Evolutionary conservation across 2,113 vertebrate genomes (phyloP).

Genomic region (Alethe castanea): DNA sequence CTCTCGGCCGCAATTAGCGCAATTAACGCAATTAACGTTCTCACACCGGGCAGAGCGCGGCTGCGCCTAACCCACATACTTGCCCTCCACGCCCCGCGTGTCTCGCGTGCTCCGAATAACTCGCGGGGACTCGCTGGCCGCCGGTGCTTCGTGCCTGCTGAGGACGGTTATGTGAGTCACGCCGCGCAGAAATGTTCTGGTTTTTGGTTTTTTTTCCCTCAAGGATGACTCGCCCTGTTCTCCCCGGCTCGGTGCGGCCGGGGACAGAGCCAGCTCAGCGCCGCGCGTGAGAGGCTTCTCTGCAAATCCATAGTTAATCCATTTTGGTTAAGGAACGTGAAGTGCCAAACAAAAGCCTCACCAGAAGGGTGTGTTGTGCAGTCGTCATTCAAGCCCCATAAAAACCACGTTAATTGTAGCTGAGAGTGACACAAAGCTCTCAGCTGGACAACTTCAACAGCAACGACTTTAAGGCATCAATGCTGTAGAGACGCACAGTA

Average conservation of each 20-base stretch:
- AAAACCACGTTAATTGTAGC: neutral
- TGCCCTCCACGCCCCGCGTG: neutral
- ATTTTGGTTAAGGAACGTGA: neutral
- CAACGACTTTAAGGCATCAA: neutral
- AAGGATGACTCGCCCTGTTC: neutral
- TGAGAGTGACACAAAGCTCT: neutral
- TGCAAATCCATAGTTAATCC: neutral
- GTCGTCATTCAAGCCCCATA: neutral
- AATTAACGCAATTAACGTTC: neutral
- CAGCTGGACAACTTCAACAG: neutral
- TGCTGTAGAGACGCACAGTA: fast-evolving
- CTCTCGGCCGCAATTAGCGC: neutral
- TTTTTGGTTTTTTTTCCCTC: neutral
- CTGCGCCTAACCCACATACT: neutral
- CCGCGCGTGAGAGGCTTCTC: neutral
- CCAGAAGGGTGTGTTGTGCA: fast-evolving
- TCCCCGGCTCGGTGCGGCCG: neutral
- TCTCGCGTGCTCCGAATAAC: conserved; percentile 1
- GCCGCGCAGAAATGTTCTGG: neutral
- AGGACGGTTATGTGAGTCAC: neutral
- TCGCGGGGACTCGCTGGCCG: neutral
- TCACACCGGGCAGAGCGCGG: neutral
- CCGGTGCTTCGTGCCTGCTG: neutral
- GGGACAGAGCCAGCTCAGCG: neutral
- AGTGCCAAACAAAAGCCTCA: neutral